These are phyloP conservation scores for Phaedon cochleariae DNA, from an alignment of 2,888 invertebrate species.

Conservation along the genomic window DNA sequence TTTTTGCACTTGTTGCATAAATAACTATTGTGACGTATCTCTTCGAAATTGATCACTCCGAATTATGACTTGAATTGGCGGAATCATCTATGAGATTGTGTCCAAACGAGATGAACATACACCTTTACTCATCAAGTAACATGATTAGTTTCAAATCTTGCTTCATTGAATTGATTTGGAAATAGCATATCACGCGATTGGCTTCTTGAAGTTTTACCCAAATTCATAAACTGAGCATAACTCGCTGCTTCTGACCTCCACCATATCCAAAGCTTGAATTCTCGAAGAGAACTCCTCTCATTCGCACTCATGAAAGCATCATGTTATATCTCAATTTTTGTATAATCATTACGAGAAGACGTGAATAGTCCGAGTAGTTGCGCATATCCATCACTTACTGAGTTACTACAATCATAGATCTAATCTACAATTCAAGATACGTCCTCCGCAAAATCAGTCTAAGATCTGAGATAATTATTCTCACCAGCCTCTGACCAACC, in stretches of 20 bases:
- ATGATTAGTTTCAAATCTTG: not conserved
- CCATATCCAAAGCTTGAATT: not conserved
- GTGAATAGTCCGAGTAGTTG: not conserved
- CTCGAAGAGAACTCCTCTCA: not conserved
- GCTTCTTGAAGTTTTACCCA: not conserved
- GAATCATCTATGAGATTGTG: not conserved
- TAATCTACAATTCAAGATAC: no score
- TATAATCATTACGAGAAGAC: not conserved
- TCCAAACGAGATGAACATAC: not conserved
- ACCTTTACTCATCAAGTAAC: not conserved
- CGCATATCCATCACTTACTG: not conserved
- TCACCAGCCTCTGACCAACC: no score
- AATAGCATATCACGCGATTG: not conserved
- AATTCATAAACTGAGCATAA: not conserved
- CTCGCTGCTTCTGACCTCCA: not conserved
- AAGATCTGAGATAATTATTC: slow-evolving; percentile 7
- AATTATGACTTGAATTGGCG: not conserved
- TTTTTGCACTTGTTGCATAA: no score
- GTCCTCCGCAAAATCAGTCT: slow-evolving; percentile 7
- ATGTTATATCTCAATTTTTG: not conserved
- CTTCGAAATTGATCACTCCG: not conserved
- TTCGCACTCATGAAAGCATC: not conserved
- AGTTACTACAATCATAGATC: not conserved
- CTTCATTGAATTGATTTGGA: not conserved
- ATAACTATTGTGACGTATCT: not conserved